Evolutionary conservation across 2,888 invertebrate genomes (phyloP).

Genomic region (Physocephala rufipes): DNA sequence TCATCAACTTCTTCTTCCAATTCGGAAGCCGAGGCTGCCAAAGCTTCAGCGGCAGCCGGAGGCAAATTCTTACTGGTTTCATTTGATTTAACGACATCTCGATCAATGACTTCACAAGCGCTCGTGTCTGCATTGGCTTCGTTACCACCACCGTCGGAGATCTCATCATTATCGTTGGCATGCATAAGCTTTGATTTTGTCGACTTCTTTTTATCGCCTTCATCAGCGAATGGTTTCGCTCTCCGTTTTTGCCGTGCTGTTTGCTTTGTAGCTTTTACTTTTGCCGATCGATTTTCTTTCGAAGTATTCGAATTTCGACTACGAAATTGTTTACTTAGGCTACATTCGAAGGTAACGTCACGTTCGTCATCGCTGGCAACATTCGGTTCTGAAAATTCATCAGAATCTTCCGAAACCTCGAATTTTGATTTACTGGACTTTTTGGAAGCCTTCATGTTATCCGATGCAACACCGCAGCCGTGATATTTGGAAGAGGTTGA

Average conservation of each 20-base stretch:
- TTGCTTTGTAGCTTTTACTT: conserved; percentile 47
- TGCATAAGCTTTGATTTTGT: conserved; percentile 14
- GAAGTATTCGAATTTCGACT: conserved; percentile 42
- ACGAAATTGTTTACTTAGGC: conserved; percentile 13
- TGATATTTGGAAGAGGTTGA: conserved; percentile 2
- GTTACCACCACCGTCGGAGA: conserved; percentile 45
- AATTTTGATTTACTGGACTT: conserved; percentile 10
- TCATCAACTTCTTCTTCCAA: conserved; percentile 56
- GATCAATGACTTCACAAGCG: conserved; percentile 37
- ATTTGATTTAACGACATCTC: conserved; percentile 33
- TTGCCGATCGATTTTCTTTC: conserved; percentile 46
- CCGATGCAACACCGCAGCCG: background rate
- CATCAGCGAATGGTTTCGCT: conserved; percentile 40
- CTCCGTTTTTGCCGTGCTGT: conserved; percentile 28
- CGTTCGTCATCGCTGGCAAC: conserved; percentile 30
- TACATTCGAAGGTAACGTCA: conserved; percentile 33
- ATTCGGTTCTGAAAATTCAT: conserved; percentile 3
- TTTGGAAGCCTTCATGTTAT: conserved; percentile 20
- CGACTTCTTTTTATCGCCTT: conserved; percentile 38
- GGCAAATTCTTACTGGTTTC: conserved; percentile 49
- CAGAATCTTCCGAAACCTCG: conserved; percentile 21
- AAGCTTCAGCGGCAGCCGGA: conserved; percentile 57
- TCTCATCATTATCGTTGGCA: conserved; percentile 42
- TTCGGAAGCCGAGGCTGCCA: conserved; percentile 58
- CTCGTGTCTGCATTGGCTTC: conserved; percentile 40